Evolutionary conservation across 2,797 vertebrate genomes (phyloP).

Genomic region (Sebastes steindachneri): DNA sequence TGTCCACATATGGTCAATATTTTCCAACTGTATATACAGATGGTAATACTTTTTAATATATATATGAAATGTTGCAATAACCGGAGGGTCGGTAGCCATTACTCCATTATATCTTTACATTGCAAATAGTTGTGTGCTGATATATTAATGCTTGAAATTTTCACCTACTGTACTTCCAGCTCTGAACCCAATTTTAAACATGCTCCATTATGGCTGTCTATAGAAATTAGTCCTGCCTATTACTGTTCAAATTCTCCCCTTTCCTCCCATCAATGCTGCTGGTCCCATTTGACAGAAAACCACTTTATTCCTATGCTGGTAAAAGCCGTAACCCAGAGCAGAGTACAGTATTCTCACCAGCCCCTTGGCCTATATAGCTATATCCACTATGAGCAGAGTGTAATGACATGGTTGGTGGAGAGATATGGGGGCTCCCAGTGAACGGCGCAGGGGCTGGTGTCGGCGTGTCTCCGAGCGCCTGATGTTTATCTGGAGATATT

Average conservation of each 20-base stretch:
- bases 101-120: too few species aligned
- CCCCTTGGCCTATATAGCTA: background rate
- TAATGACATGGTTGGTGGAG: constrained; percentile 32
- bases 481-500: constrained; percentile 78
- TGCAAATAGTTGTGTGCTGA: too few species aligned
- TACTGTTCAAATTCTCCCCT: background rate
- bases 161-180: too few species aligned
- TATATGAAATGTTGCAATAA: background rate
- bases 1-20: background rate
- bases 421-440: constrained; percentile 68
- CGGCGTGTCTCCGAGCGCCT: constrained; percentile 52
- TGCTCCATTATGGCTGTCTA: background rate
- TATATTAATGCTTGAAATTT: too few species aligned
- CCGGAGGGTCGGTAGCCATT: too few species aligned
- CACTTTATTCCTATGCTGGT: constrained; percentile 37
- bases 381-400: constrained; percentile 8
- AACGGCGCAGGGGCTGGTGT: constrained; percentile 51
- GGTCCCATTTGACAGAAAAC: constrained; percentile 27
- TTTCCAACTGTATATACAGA: background rate
- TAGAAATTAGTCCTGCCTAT: background rate
- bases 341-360: constrained; percentile 27
- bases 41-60: background rate
- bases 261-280: constrained; percentile 11
- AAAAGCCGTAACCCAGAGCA: constrained; percentile 27
- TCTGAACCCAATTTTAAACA: background rate